Conservation (phyloP, 2,113 vertebrate species). For the Pteropus alecto region DNA sequence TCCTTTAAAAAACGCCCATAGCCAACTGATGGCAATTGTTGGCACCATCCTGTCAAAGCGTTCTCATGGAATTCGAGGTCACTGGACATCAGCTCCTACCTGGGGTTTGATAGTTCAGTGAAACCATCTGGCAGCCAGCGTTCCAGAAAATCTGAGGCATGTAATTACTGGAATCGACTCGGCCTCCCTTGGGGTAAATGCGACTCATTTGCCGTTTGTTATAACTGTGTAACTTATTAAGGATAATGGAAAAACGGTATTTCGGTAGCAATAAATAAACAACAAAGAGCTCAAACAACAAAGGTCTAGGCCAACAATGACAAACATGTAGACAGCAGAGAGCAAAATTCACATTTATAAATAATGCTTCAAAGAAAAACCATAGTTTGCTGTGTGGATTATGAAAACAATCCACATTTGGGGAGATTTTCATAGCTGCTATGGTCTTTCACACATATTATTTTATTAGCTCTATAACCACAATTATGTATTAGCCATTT, state of each 20-base stretch:
- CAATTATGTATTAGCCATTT: not conserved
- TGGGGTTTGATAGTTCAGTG: conserved; percentile 99
- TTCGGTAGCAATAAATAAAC: not conserved
- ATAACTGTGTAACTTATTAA: conserved; percentile 91
- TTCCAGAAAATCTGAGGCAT: conserved; percentile 99
- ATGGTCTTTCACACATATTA: not conserved
- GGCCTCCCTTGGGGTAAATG: conserved; percentile 99
- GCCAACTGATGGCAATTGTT: conserved; percentile 78
- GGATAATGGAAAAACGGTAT: conserved; percentile 80
- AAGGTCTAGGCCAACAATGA: not conserved
- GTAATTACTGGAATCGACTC: conserved; percentile 99
- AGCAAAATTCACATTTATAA: not conserved
- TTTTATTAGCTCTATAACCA: not conserved
- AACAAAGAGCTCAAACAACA: not conserved
- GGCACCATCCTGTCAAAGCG: conserved; percentile 48
- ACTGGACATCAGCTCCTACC: conserved; percentile 86
- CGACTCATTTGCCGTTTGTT: conserved; percentile 99
- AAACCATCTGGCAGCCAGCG: conserved; percentile 99
- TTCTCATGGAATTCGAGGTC: conserved; percentile 76
- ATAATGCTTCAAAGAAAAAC: not conserved
- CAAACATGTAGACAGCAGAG: not conserved
- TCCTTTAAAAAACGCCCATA: conserved; percentile 76
- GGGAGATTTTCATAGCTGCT: not conserved
- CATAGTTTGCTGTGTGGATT: not conserved
- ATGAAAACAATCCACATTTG: not conserved